Evolutionary conservation across 2,888 invertebrate genomes (phyloP), one percentile per base, ranked within the genome.

Genomic region (Selenia dentaria): DNA sequence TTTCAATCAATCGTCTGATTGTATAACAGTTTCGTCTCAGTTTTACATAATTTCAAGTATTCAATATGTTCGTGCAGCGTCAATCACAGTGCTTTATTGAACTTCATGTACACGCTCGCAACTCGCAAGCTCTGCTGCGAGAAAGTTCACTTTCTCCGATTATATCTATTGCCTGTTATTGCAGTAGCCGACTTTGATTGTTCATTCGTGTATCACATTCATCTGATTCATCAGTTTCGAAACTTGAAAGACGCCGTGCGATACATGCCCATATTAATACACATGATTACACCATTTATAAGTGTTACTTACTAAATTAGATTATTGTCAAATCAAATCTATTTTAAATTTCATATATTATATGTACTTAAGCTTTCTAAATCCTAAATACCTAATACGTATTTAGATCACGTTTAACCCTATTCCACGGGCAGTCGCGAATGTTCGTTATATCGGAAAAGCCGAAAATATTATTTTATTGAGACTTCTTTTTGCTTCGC

Each of bases 131-230:
- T 70, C 57, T 56, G 51, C 57, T 63, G 65, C 66, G 79, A 77
- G 87, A 85, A 85, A 86, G 84, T 75, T 57, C 45, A 82, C 84
- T 86, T 85, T 85, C 84, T 76, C 80, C 64, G 50, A 47, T 62
- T 54, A 56, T 62, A 55, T 55, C 52, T 54, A 64, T 62, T 56
- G 61, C 49, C 56, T 57, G 56, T 57, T 62, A 55, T 54, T 54
- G 33, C 52, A 51, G 41, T 50, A 42, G 50, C 45, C 35, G 42
- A 46, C 31, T 34, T 43, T 35, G 45, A 50, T 50, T 54, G 50
- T 48, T 51, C 38, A 44, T 46, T 52, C 46, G 36, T 47, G 49
- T 51, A 41, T 51, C 46, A 46, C 46, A 40, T 40, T 33, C 42
- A 28, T 41, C 40, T 54, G 46, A 51, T 38, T 47, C 52, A 59